Conservation (phyloP, 92 coral and sea anemone species). For the Actinernus sp. region DNA sequence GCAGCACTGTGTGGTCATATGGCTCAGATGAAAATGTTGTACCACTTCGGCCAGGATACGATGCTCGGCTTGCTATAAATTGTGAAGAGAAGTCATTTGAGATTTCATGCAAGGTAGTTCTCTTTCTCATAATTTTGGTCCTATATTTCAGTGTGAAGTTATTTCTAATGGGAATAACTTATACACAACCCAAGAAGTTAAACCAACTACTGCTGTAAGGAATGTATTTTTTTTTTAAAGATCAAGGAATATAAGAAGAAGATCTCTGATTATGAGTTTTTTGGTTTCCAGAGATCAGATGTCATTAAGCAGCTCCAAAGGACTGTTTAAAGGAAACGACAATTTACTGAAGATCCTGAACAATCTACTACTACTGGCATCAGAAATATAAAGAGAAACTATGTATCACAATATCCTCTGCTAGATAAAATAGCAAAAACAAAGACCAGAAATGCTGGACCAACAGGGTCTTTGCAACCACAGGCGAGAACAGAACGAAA, state of each 20-base stretch:
- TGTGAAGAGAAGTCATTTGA: constrained; percentile 19
- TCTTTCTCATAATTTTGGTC: too few species aligned
- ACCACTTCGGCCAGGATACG: too few species aligned
- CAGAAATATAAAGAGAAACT: neutral
- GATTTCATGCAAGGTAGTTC: constrained; percentile 19
- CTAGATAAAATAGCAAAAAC: constrained; percentile 30
- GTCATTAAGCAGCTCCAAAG: constrained; percentile 27
- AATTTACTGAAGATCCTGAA: neutral
- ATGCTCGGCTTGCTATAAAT: constrained; percentile 30
- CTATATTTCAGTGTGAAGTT: too few species aligned
- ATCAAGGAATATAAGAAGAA: constrained; percentile 10
- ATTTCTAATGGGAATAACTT: too few species aligned
- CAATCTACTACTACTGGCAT: neutral
- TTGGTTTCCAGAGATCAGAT: constrained; percentile 26
- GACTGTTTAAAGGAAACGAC: too few species aligned
- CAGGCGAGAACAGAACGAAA: constrained; percentile 28
- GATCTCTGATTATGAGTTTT: constrained; percentile 34
- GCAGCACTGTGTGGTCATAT: constrained; percentile 14
- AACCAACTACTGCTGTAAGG: constrained; percentile 24
- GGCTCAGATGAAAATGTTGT: too few species aligned
- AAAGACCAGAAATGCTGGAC: constrained; percentile 38
- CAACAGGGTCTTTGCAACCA: constrained; percentile 13
- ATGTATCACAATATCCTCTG: constrained; percentile 27
- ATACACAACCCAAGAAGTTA: constrained; percentile 11
- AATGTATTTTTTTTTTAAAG: constrained; percentile 14